Conservation (phyloP, 2,113 vertebrate species). For the Hyperopisus bebe region DNA sequence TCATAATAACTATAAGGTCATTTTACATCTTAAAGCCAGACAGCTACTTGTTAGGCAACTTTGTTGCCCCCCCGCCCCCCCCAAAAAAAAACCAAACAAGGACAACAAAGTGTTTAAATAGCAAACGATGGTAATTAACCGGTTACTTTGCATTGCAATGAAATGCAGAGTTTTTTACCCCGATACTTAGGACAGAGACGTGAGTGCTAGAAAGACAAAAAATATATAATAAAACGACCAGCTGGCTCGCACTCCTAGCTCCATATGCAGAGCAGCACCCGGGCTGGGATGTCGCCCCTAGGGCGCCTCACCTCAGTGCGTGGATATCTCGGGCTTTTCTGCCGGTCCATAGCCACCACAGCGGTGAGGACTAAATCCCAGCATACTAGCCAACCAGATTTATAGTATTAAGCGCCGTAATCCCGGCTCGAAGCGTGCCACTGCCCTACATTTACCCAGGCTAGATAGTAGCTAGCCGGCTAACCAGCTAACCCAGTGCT, state of each 20-base stretch:
- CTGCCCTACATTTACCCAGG: constrained; percentile 51
- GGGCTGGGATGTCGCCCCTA: not conserved
- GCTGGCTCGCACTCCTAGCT: not conserved
- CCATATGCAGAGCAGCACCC: not conserved
- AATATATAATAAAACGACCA: not conserved
- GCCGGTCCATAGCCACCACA: not conserved
- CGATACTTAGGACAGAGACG: not conserved
- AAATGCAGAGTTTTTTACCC: not conserved
- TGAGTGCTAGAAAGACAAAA: not conserved
- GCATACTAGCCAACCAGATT: constrained; percentile 26
- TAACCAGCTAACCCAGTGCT: constrained; percentile 30
- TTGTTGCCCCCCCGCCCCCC: not conserved
- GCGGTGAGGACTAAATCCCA: constrained; percentile 37
- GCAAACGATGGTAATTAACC: not conserved
- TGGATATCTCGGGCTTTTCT: not conserved
- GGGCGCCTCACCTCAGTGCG: constrained; percentile 12
- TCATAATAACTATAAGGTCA: not conserved
- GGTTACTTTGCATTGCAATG: not conserved
- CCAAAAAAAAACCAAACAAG: not conserved
- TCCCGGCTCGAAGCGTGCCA: constrained; percentile 34
- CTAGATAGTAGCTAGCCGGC: constrained; percentile 40
- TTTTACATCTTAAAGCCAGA: not conserved
- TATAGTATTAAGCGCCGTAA: constrained; percentile 51
- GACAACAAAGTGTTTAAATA: not conserved
- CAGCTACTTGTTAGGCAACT: not conserved